These are phyloP conservation scores for Sander lucioperca DNA, from an alignment of 2,113 vertebrate species.

Conservation along the genomic window DNA sequence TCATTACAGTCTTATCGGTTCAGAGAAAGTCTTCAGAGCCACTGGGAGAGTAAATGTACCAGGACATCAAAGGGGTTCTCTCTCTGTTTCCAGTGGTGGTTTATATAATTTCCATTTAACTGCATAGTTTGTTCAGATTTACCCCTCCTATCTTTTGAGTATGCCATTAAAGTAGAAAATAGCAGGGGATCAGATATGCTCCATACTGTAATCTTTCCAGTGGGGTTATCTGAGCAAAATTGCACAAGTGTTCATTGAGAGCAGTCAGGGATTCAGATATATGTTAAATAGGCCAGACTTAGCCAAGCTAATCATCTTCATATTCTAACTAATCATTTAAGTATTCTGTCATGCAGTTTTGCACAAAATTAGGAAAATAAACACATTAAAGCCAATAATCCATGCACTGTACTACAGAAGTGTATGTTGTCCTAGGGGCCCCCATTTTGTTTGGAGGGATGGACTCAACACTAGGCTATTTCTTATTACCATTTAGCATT, in stretches of 20 bases:
- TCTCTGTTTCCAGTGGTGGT: conserved; percentile 25
- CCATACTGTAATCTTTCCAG: not conserved
- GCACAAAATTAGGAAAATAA: conserved; percentile 21
- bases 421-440: not conserved
- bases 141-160: conserved; percentile 16
- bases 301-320: not conserved
- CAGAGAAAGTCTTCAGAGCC: conserved; percentile 11
- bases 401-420: not conserved
- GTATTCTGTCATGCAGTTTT: not conserved
- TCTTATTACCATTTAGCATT: not conserved
- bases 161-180: conserved; percentile 4
- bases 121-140: conserved; percentile 31
- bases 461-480: not conserved
- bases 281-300: not conserved
- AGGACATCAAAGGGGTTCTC: conserved; percentile 60
- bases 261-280: conserved; percentile 7
- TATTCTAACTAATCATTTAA: too few relatives aligned
- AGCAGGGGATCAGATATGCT: not conserved
- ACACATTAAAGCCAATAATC: conserved; percentile 23
- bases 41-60: conserved; percentile 45
- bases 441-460: not conserved
- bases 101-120: conserved; percentile 44
- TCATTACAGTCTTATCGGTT: conserved; percentile 50
- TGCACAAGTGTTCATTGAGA: not conserved
- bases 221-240: conserved; percentile 5